These are phyloP conservation scores for Gymnopithys bicolor DNA, from an alignment of 2,797 vertebrate genomes.

Conservation along the genomic window DNA sequence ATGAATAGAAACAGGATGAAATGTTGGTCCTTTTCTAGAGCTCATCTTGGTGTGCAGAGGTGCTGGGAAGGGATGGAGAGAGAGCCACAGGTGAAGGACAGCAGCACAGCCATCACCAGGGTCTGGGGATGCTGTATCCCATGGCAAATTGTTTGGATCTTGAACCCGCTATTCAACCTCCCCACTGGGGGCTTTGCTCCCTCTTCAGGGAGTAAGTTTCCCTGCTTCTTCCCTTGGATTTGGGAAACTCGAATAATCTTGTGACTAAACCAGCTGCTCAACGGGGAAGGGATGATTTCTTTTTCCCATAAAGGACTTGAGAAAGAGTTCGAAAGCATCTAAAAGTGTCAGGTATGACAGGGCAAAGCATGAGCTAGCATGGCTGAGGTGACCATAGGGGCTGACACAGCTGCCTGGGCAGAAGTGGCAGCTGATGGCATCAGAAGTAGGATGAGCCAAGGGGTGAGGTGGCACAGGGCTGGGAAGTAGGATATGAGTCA, in stretches of 20 bases:
- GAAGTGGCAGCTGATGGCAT: not conserved
- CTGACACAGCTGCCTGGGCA: not conserved
- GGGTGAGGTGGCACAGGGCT: not conserved
- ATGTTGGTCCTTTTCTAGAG: not conserved
- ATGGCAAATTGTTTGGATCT: not conserved
- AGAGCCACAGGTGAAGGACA: not conserved
- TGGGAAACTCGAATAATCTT: not conserved
- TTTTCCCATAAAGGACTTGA: not conserved
- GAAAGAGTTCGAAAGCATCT: not conserved
- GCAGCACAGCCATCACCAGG: not conserved
- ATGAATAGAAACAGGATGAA: not conserved
- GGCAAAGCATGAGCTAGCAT: not conserved
- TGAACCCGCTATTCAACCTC: not conserved
- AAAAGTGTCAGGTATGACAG: not conserved
- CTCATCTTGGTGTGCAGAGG: accelerated
- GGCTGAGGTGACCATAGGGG: not conserved
- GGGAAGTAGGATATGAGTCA: not conserved
- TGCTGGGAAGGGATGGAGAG: not conserved
- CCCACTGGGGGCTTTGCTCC: not conserved
- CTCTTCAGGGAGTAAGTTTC: not conserved
- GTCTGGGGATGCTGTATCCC: accelerated
- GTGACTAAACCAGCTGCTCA: not conserved
- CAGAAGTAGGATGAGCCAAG: not conserved
- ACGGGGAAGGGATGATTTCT: not conserved
- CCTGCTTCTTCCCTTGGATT: not conserved